A percentile compares a stretch with the other conserved stretches of the same genome.
Evolutionary conservation across 2,888 invertebrate genomes (phyloP).

Genomic region (Macrosoma leucophasiata): DNA sequence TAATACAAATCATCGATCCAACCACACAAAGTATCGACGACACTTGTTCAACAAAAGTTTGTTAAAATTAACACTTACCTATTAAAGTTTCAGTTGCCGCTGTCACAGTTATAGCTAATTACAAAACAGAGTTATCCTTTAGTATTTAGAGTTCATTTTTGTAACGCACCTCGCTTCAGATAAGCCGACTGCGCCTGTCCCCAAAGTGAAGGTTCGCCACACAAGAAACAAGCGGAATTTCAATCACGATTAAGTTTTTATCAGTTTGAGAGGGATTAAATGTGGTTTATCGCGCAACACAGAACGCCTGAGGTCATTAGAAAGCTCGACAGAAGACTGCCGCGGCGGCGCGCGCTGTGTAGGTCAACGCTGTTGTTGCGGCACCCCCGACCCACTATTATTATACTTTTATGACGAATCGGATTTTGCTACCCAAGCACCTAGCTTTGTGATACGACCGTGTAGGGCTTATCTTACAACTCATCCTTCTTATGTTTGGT

Average conservation of each 20-base stretch:
- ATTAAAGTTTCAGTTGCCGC: constrained; percentile 27
- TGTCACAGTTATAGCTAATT: constrained; percentile 49
- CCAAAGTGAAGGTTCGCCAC: constrained; percentile 40
- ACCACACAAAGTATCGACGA: no score
- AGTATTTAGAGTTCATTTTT: constrained; percentile 62
- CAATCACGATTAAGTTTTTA: constrained; percentile 50
- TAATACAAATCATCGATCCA: no score
- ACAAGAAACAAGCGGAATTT: constrained; percentile 49
- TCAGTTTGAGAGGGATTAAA: constrained; percentile 40
- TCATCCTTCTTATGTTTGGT: no score
- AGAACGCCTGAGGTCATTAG: constrained; percentile 73
- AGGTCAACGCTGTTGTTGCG: constrained; percentile 71
- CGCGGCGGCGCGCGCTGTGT: constrained; percentile 68
- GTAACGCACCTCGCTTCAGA: constrained; percentile 32
- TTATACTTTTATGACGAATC: constrained; percentile 76
- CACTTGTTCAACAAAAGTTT: constrained; percentile 5
- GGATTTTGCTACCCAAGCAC: constrained; percentile 61
- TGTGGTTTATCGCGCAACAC: constrained; percentile 54
- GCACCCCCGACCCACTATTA: constrained; percentile 72
- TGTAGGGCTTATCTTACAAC: constrained; percentile 22
- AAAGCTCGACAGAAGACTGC: constrained; percentile 71
- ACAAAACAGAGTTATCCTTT: constrained; percentile 53
- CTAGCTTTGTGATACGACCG: constrained; percentile 46
- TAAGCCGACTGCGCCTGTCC: constrained; percentile 53
- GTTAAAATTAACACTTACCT: constrained; percentile 37